phyloP scores from a whole-genome alignment of 1,140 invertebrate species.

The Oedothorax gibbosus region DNA sequence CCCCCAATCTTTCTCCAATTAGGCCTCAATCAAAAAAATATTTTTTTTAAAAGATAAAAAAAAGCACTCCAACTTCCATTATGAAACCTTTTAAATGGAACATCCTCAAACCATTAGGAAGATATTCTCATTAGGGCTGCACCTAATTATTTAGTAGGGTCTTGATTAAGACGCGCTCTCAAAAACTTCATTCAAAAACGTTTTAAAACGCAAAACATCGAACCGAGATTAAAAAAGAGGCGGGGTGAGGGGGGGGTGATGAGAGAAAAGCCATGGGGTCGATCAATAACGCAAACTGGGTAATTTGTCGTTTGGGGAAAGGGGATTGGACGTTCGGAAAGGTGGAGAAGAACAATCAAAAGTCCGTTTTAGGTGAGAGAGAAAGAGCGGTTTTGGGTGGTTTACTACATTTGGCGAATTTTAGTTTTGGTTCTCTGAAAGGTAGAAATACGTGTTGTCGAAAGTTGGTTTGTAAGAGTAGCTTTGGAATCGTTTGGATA shows the following conservation, averaged over 20 bases:
- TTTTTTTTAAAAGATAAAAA: too few species aligned
- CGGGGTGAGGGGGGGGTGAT: slow-evolving; percentile 17
- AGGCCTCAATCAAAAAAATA: neutral
- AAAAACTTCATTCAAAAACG: neutral
- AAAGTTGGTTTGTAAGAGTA: too few species aligned
- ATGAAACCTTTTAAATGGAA: slow-evolving; percentile 32
- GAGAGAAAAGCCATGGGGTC: slow-evolving; percentile 55
- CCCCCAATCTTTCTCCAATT: neutral
- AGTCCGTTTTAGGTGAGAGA: slow-evolving; percentile 54
- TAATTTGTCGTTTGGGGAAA: slow-evolving; percentile 51
- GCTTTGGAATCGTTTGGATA: too few species aligned
- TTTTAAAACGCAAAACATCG: slow-evolving; percentile 27
- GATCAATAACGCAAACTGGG: slow-evolving; percentile 59
- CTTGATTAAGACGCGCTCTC: slow-evolving; percentile 42
- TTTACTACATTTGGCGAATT: slow-evolving; percentile 13
- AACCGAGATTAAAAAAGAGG: slow-evolving; percentile 4
- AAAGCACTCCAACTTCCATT: neutral
- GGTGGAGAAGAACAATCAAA: slow-evolving; percentile 45
- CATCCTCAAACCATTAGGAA: slow-evolving; percentile 24
- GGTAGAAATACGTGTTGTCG: too few species aligned
- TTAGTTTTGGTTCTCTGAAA: too few species aligned
- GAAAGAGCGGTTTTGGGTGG: slow-evolving; percentile 25
- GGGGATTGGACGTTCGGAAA: slow-evolving; percentile 23
- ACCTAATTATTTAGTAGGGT: neutral
- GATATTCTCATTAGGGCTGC: slow-evolving; percentile 31